Evolutionary conservation across 2,113 vertebrate genomes (phyloP), one percentile per base, ranked within the genome.

Genomic region (Accipiter cooperii): DNA sequence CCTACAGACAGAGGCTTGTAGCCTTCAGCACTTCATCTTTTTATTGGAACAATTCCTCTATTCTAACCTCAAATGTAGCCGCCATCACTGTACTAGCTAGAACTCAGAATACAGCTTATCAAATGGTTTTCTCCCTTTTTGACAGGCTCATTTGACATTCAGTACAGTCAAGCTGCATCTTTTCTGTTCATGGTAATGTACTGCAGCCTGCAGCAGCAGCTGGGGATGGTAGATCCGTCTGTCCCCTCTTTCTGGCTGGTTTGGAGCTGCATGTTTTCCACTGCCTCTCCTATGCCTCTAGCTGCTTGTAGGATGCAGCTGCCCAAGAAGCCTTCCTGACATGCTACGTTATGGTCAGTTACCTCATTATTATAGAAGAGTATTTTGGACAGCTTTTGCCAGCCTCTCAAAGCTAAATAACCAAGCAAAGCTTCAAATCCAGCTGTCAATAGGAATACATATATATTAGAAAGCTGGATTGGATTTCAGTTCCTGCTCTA

Each of bases 331-430:
- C 47, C 34, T 71, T 73, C 40, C 40, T 0, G 3, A 76, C 49
- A 69, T 6, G 31, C 40, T 71, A 17, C 0, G 0, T 47, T 60
- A 93, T 0, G 0, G 47, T 78, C 74, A 55, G 17, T 69, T 61
- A 73, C 44, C 46, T 93, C 81, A 28, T 69, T 55, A 49, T 61
- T 55, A 78, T 21, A 70, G 33, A 24, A 71, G 9, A 83, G 16
- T 29, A 61, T 57, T 90, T 96, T 2, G 2, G 40, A 57, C 33
- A 79, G 61, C 70, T 65, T 93, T 31, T 90, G 69, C 69, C 74
- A 95, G 47, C 40, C 44, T 91, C 70, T 68, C 70, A 83, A 87
- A 84, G 47, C 61, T 87, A 79, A 84, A 85, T 6, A 91, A 47
- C 65, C 61, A 85, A 64, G 57, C 24, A 79, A 68, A 87, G 18